Evolutionary conservation across 2,888 invertebrate genomes (phyloP).

Genomic region (Lapara coniferarum): DNA sequence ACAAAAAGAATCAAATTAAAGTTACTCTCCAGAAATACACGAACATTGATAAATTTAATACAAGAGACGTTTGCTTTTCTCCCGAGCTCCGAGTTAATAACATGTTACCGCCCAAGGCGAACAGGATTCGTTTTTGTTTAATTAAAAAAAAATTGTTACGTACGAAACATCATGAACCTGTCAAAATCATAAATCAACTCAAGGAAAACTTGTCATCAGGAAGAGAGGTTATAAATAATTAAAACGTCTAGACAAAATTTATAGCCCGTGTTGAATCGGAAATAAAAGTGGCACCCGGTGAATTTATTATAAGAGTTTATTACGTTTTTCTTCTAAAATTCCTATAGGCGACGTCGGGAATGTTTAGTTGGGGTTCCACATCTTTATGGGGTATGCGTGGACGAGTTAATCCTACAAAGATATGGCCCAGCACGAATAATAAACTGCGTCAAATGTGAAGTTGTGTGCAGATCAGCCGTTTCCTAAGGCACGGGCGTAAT

Average conservation of each 20-base stretch:
- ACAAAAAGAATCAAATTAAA: neutral
- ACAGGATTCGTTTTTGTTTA: constrained; percentile 15
- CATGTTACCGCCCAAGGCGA: constrained; percentile 23
- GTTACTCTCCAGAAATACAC: neutral
- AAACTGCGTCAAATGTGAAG: constrained; percentile 6
- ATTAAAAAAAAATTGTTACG: constrained; percentile 11
- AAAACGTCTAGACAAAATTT: constrained; percentile 28
- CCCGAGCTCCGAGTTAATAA: constrained; percentile 11
- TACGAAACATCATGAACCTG: constrained; percentile 14
- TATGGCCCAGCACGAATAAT: constrained; percentile 6
- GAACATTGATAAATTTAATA: neutral
- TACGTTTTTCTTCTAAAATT: constrained; percentile 13
- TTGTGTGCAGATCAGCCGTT: constrained; percentile 36
- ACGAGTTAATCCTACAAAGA: constrained; percentile 5
- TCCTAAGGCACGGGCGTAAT: constrained; percentile 37
- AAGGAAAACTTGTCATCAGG: constrained; percentile 27
- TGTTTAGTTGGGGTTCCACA: constrained; percentile 6
- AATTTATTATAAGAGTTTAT: constrained; percentile 23
- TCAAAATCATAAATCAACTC: constrained; percentile 27
- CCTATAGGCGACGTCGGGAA: constrained; percentile 17
- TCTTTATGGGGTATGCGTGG: neutral
- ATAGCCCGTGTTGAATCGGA: constrained; percentile 25
- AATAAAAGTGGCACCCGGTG: constrained; percentile 21
- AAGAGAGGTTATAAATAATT: constrained; percentile 28
- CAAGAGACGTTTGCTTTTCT: constrained; percentile 2